Evolutionary conservation across 2,113 vertebrate species (phyloP).

Genomic region (Catharus bicknelli): DNA sequence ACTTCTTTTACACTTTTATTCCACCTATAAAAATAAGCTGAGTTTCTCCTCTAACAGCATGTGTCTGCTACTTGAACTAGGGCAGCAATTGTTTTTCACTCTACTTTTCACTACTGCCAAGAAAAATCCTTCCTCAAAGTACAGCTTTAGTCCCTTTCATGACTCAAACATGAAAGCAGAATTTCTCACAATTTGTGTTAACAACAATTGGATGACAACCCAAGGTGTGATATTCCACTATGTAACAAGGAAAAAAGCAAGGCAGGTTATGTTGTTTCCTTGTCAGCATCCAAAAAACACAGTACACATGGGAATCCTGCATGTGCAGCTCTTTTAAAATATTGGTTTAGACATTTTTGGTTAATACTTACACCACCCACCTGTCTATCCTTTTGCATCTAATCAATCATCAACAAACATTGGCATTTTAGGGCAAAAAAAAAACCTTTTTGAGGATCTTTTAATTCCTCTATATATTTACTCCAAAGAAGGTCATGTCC

Average conservation of each 20-base stretch:
- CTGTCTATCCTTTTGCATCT: neutral
- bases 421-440: neutral
- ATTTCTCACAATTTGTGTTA: neutral
- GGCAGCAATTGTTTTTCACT: neutral
- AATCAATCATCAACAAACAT: neutral
- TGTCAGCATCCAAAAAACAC: neutral
- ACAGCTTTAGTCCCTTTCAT: neutral
- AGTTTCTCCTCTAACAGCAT: neutral
- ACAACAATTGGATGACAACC: neutral
- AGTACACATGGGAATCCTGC: fast-evolving
- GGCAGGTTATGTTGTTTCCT: neutral
- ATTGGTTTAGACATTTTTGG: neutral
- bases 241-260: fast-evolving
- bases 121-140: neutral
- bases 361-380: neutral
- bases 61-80: neutral
- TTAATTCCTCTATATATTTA: neutral
- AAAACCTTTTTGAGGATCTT: neutral
- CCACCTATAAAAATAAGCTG: neutral
- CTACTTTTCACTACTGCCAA: neutral
- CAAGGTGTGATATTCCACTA: neutral
- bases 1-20: neutral
- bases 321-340: fast-evolving
- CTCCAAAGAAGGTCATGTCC: neutral
- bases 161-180: neutral